Base-by-base conservation (phyloP, 2,888 invertebrate genomes). In the Rhogogaster chlorosoma region DNA sequence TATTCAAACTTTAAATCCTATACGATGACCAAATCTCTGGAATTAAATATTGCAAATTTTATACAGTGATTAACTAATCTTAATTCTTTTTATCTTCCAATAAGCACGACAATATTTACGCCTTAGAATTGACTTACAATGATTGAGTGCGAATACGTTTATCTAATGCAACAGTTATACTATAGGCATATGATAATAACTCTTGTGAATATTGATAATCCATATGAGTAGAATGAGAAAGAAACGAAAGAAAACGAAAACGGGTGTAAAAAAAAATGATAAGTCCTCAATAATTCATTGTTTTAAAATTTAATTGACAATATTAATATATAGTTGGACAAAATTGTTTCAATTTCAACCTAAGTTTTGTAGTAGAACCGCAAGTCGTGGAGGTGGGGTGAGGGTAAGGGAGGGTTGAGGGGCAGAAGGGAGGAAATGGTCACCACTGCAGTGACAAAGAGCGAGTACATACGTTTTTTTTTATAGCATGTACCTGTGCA, bases 291-390 rank as follows among this genome's bases (percentile, higher is more conserved):
- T 83, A 36, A 26, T 88, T 89, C 86, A 85, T 85, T 88, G 86
- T 88, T 88, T 89, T 87, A 88, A 89, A 91, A 90, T 92, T 91
- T 92, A 92, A 92, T 92, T 92, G 92, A 92, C 91, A 90, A 89
- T 92, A 91, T 89, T 88, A 91, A 90, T 90, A 88, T 89, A 88
- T 89, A 90, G 87, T 89, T 87, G 88, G 88, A 91, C 89, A 89
- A 90, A 89, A 88, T 88, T 83, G 87, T 88, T 87, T 73, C 80
- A 91, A 88, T 88, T 89, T 88, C 83, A 90, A 90, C 87, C 87
- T 89, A 90, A 88, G 88, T 89, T 85, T 85, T 87, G 87, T 87
- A 83, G 86, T 86, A 87, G 90, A 91, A 91, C 89, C 91, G 91
- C 90, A 90, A 90, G 89, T 91, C 88, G 87, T 84, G 64, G 84